Evolutionary conservation across 30 jellyfish, hydroid and myxozoan genomes (phyloP), one percentile per base, ranked within the genome.

Genomic region (Clytia hemisphaerica): DNA sequence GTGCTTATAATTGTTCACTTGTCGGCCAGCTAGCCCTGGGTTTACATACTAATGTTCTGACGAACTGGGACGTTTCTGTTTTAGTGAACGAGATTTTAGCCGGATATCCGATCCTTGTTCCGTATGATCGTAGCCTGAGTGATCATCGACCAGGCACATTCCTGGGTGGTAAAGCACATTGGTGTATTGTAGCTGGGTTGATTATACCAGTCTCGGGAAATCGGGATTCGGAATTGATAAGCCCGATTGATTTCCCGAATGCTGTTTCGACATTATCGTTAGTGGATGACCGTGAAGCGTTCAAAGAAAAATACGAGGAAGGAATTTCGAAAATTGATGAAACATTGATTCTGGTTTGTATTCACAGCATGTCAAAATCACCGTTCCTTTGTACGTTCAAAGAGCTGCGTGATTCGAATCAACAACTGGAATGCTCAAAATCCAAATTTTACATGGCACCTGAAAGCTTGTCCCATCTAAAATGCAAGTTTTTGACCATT

Each of bases 131-230:
- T 2, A 59, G 35, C 71, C 24, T 72, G 28, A 26, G n/a, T 31
- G 60, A 59, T 59, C 80, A 54, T 48, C 6, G 22, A 5, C 84
- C 84, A 53, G 64, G 84, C 6, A 36, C 32, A 24, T 42, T n/a
- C 22, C 32, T 35, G 18, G 84, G 83, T 16, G 6, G 32, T 19
- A 66, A 55, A 9, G 84, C 84, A 33, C 84, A 72, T 38, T 72
- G 84, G 84, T 71, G 83, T 2, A 37, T 72, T 10, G 44, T 72
- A 16, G 31, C 29, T 53, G 84, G 84, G 32, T 9, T 72, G 6
- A 46, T 42, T 0, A 2, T 72, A 2, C 84, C 81, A 15, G 29
- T 21, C 14, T 4, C 33, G 26, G 16, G 64, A 65, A 2, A n/a
- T 1, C 19, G 33, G 40, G 46, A 21, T 1, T 0, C 10, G 3